Conservation (phyloP, 1,140 invertebrate genomes). For the Phthorimaea operculella region DNA sequence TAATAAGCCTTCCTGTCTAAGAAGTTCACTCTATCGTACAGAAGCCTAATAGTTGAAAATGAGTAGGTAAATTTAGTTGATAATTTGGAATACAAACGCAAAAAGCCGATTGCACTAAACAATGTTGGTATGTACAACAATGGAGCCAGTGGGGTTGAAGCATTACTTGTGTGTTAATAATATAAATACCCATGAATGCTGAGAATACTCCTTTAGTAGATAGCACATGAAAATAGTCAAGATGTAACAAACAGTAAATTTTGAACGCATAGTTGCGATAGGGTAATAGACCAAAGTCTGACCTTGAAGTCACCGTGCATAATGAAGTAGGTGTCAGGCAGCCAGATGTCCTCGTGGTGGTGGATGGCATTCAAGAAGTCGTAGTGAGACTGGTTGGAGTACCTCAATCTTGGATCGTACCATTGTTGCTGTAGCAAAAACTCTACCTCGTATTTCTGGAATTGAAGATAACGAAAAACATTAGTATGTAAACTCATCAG, state of each 20-base stretch:
- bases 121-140: conserved; percentile 4
- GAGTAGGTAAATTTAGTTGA: neutral
- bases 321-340: conserved; percentile 94
- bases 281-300: conserved; percentile 13
- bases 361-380: conserved; percentile 91
- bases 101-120: conserved; percentile 3
- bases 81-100: neutral
- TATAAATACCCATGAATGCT: conserved; percentile 34
- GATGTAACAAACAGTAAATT: neutral
- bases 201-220: conserved; percentile 33
- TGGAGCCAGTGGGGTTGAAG: conserved; percentile 8
- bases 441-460: conserved; percentile 95
- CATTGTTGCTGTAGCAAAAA: conserved; percentile 92
- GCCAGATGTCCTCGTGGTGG: conserved; percentile 89
- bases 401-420: conserved; percentile 87
- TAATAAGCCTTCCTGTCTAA: conserved; percentile 1
- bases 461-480: conserved; percentile 12
- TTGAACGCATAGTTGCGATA: neutral
- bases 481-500: neutral
- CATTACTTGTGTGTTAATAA: conserved; percentile 18
- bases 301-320: conserved; percentile 94
- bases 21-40: neutral
- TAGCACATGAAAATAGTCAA: neutral
- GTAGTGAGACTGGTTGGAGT: conserved; percentile 86
- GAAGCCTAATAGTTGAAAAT: neutral